A percentile compares a stretch with the other conserved stretches of the same genome.
Evolutionary conservation across 2,113 vertebrate genomes (phyloP).

Genomic region (Hipposideros armiger): DNA sequence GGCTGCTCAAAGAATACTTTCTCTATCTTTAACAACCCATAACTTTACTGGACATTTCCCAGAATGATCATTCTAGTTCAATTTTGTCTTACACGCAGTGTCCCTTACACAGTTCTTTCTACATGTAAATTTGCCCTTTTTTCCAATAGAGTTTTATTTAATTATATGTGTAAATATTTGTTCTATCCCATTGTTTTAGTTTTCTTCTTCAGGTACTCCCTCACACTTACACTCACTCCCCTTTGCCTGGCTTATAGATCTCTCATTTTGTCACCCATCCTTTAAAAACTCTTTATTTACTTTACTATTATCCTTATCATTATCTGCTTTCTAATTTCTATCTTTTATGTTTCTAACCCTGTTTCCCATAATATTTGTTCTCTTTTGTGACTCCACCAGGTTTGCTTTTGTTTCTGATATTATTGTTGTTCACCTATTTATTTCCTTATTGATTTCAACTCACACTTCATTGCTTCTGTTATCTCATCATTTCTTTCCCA

Average conservation of each 20-base stretch:
- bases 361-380: neutral
- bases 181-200: neutral
- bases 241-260: neutral
- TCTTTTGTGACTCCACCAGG: neutral
- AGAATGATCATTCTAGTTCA: neutral
- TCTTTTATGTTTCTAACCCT: neutral
- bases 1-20: neutral
- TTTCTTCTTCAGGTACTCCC: neutral
- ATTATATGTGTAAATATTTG: neutral
- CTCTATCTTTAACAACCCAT: neutral
- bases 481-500: neutral
- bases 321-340: conserved; percentile 21
- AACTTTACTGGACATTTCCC: neutral
- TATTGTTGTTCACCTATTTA: neutral
- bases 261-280: neutral
- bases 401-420: neutral
- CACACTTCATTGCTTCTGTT: neutral
- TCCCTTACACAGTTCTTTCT: neutral
- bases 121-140: neutral
- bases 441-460: neutral
- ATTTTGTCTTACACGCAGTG: neutral
- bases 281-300: neutral
- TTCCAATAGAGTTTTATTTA: neutral
- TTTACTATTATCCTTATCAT: neutral
- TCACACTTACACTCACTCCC: neutral